Evolutionary conservation across 2,797 vertebrate species (phyloP).

Genomic region (Phaenicophaeus curvirostris): DNA sequence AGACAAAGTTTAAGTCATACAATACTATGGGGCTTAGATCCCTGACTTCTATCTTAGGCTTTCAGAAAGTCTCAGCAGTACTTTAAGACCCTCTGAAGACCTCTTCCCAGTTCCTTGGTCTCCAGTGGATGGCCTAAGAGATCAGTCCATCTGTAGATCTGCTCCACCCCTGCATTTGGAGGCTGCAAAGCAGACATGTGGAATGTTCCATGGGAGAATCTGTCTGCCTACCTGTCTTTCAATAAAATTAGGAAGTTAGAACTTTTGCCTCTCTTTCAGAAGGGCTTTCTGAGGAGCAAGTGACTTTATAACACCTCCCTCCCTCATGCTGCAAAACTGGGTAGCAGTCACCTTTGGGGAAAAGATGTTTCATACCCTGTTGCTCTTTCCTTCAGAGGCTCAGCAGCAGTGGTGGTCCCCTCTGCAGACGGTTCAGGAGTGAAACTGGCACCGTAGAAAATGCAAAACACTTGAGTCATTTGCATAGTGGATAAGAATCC

Average conservation of each 20-base stretch:
- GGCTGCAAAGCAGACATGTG: neutral
- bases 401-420: neutral
- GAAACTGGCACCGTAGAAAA: conserved; percentile 27
- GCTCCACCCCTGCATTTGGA: neutral
- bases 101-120: neutral
- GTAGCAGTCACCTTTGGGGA: neutral
- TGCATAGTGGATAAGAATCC: conserved; percentile 43
- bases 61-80: neutral
- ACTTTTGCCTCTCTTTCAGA: neutral
- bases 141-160: neutral
- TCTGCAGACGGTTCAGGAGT: conserved; percentile 6
- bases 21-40: neutral
- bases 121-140: neutral
- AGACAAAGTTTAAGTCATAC: neutral
- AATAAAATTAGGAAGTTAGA: neutral
- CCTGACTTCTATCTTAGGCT: neutral
- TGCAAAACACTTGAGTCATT: conserved; percentile 31
- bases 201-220: neutral
- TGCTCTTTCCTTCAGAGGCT: conserved; percentile 19
- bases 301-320: neutral
- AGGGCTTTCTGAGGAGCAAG: neutral
- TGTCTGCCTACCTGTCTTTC: neutral
- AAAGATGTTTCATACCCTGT: neutral
- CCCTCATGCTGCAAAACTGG: neutral
- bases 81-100: neutral